A percentile compares a stretch with the other conserved stretches of the same genome.
These are phyloP conservation scores for Apamea epomidion DNA, from an alignment of 2,888 invertebrate species.

Conservation along the genomic window DNA sequence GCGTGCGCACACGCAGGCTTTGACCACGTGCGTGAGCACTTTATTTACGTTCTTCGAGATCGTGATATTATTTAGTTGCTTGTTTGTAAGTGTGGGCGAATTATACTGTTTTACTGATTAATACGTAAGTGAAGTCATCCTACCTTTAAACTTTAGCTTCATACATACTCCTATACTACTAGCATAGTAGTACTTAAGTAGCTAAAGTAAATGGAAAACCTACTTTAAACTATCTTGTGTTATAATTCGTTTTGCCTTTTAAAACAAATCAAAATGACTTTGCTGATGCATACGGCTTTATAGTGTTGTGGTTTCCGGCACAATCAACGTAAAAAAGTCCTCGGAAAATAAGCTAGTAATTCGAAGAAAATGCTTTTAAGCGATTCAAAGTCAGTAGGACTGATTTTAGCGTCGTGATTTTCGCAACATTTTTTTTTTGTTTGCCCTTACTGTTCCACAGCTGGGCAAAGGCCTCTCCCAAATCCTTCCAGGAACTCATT, in stretches of 20 bases:
- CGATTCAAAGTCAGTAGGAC: too few relatives aligned
- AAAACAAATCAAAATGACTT: neutral
- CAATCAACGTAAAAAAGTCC: neutral
- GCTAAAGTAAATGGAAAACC: neutral
- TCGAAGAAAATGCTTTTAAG: neutral
- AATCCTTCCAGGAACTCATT: too few relatives aligned
- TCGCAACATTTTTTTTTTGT: neutral
- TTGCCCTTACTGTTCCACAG: too few relatives aligned
- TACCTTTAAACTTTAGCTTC: neutral
- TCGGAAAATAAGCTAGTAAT: neutral
- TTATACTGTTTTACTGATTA: neutral
- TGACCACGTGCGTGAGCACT: conserved; percentile 57
- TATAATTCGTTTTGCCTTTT: neutral
- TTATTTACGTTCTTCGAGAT: conserved; percentile 40
- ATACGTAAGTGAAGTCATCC: neutral
- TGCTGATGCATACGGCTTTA: neutral
- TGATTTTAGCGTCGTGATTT: neutral
- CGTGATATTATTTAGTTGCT: conserved; percentile 28
- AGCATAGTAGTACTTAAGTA: neutral
- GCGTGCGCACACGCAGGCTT: conserved; percentile 59
- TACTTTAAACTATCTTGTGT: neutral
- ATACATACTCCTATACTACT: neutral
- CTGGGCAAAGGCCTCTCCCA: too few relatives aligned
- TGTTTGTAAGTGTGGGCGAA: neutral
- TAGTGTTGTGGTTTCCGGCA: neutral